Conservation (phyloP, 1,140 invertebrate genomes). For the Trigoniulus corallinus region DNA sequence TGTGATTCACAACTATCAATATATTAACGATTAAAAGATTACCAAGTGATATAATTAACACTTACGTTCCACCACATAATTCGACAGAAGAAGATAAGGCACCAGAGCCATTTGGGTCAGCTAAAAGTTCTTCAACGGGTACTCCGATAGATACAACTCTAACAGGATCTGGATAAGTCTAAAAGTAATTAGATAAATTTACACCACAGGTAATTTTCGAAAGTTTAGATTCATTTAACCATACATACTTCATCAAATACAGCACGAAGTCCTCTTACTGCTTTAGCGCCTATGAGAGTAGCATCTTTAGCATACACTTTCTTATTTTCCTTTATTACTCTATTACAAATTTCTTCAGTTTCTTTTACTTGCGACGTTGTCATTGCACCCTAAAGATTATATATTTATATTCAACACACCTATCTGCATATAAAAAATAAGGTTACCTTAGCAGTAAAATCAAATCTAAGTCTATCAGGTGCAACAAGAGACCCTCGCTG, state of each 20-base stretch:
- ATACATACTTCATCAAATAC: constrained; percentile 78
- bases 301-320: constrained; percentile 80
- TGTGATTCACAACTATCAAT: constrained; percentile 3
- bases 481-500: constrained; percentile 97
- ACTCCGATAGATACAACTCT: constrained; percentile 88
- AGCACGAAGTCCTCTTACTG: constrained; percentile 83
- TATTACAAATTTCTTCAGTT: constrained; percentile 58
- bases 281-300: constrained; percentile 66
- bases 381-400: constrained; percentile 47
- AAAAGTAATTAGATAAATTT: background rate
- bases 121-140: constrained; percentile 73
- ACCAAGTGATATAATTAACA: constrained; percentile 8
- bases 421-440: background rate
- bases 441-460: constrained; percentile 83
- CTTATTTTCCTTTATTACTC: constrained; percentile 60
- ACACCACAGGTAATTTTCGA: background rate
- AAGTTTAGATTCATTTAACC: background rate
- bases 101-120: constrained; percentile 57
- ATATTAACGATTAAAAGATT: background rate
- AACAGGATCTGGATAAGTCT: constrained; percentile 95
- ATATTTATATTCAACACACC: background rate
- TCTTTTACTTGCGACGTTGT: constrained; percentile 68
- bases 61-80: constrained; percentile 94
- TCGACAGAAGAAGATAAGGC: constrained; percentile 87
- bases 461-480: constrained; percentile 88